These are phyloP conservation scores for Otocyon megalotis DNA, from an alignment of 2,113 vertebrate species.

Conservation along the genomic window DNA sequence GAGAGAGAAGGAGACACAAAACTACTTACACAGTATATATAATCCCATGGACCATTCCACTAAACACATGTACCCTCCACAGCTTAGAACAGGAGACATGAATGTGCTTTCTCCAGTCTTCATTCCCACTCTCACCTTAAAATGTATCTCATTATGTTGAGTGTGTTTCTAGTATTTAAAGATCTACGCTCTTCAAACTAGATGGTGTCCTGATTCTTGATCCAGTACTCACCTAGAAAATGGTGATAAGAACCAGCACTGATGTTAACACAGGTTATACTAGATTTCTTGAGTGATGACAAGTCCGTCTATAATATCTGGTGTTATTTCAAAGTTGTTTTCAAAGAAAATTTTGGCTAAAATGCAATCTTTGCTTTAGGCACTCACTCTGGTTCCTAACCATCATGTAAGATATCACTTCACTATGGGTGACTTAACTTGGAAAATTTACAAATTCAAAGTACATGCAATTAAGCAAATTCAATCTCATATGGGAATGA, in stretches of 20 bases:
- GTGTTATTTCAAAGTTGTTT: background rate
- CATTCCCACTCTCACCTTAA: background rate
- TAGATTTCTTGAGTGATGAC: background rate
- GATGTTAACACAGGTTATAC: background rate
- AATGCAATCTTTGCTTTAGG: background rate
- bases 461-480: background rate
- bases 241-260: background rate
- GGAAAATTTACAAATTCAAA: conserved; percentile 36
- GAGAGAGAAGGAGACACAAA: background rate
- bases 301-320: background rate
- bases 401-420: background rate
- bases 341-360: background rate
- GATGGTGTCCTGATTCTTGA: background rate
- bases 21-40: background rate
- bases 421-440: background rate
- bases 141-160: background rate
- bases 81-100: background rate
- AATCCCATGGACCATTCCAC: background rate
- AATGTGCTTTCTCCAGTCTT: background rate
- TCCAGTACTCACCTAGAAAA: background rate
- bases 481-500: background rate
- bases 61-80: background rate
- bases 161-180: background rate
- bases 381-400: conserved; percentile 15
- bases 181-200: background rate